Base-by-base conservation (phyloP, 1,140 invertebrate species). In the Papilio xuthus region DNA sequence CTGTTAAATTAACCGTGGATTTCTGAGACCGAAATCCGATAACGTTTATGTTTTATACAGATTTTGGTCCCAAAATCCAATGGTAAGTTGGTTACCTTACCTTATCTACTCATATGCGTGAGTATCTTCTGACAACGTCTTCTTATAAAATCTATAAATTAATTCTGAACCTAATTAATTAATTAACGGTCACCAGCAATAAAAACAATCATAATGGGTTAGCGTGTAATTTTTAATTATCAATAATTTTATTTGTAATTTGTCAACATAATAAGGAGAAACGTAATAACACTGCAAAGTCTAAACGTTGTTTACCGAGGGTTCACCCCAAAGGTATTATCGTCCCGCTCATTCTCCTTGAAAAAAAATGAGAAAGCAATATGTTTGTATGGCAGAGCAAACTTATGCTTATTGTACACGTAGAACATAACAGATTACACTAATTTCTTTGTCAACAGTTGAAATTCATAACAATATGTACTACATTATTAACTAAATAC, bases 61-160 rank as follows among this genome's bases (percentile, higher is more conserved):
- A n/a, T n/a, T n/a, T n/a, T n/a, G n/a, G n/a, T n/a, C n/a, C n/a
- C n/a, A n/a, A n/a, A n/a, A n/a, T n/a, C n/a, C n/a, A n/a, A n/a
- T n/a, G n/a, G n/a, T n/a, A n/a, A n/a, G n/a, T n/a, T n/a, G n/a
- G n/a, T n/a, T n/a, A n/a, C n/a, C n/a, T n/a, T n/a, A n/a, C n/a
- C n/a, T n/a, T n/a, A n/a, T n/a, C n/a, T n/a, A n/a, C n/a, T n/a
- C 32, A 37, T 37, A 47, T 47, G 7, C 44, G 12, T 47, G 12
- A 15, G 44, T 15, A 3, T 47, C 8, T 13, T 47, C 12, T 37
- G 0, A 44, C 4, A 12, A 44, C 13, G 12, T 56, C 7, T 56
- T n/a, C 53, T 56, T 56, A 56, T 56, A 56, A 20, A 20, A n/a
- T 56, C 53, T 56, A 56, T 20, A 56, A 56, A 56, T 56, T 4